phyloP scores from a whole-genome alignment of 2,888 invertebrate species.

The Cantharis nigra region DNA sequence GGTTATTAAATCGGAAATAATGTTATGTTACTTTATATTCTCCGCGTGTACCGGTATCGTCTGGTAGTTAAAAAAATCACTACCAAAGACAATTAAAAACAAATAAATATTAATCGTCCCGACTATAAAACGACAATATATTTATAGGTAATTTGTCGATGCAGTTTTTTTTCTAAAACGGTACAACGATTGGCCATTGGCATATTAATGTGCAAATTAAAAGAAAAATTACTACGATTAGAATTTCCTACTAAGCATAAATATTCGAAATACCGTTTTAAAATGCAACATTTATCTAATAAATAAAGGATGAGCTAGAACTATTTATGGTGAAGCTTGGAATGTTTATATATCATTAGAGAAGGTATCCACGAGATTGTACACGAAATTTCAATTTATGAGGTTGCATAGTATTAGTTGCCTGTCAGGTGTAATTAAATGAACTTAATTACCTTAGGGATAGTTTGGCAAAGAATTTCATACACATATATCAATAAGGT shows the following conservation, averaged over 20 bases:
- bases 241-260: conserved; percentile 13
- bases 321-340: conserved; percentile 23
- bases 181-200: not conserved
- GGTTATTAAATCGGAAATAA: not conserved
- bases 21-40: not conserved
- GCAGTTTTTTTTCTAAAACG: not conserved
- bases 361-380: conserved; percentile 40
- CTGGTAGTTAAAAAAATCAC: not conserved
- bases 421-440: conserved; percentile 55
- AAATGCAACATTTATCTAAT: conserved; percentile 16
- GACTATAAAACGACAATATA: not conserved
- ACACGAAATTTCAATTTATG: conserved; percentile 56
- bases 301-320: conserved; percentile 21
- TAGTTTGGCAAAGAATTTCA: conserved; percentile 54
- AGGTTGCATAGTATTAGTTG: conserved; percentile 52
- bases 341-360: conserved; percentile 46
- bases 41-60: not conserved
- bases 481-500: conserved; percentile 47
- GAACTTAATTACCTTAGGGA: conserved; percentile 53
- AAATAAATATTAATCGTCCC: not conserved
- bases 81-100: not conserved
- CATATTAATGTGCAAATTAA: conserved; percentile 1
- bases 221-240: not conserved
- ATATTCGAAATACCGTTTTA: conserved; percentile 15
- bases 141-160: not conserved